These are phyloP conservation scores for Branchellion lobata DNA, from an alignment of 2,888 invertebrate species.

Conservation along the genomic window DNA sequence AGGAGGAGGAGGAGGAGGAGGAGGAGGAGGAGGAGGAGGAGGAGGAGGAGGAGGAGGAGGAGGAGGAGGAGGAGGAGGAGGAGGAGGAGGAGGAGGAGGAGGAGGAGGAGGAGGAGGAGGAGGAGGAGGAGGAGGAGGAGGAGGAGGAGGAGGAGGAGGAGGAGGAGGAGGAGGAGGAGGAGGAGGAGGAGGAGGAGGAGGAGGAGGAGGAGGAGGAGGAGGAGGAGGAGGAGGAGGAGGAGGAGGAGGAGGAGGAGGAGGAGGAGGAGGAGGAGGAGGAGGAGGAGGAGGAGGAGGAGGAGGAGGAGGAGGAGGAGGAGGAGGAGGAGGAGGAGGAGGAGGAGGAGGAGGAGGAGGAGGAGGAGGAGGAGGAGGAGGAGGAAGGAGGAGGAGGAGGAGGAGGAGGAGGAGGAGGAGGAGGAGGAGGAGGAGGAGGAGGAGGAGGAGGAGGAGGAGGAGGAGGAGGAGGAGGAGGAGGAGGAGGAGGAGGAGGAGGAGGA, in stretches of 20 bases:
- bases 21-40: no score
- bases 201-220: neutral
- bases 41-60: no score
- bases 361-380: neutral
- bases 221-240: neutral
- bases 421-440: neutral
- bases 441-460: neutral
- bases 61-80: no score
- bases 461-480: slow-evolving; percentile 4
- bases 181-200: neutral
- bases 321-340: neutral
- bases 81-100: no score
- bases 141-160: neutral
- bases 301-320: neutral
- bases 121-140: neutral
- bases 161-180: neutral
- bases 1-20: no score
- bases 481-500: neutral
- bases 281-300: neutral
- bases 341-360: no score
- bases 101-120: no score
- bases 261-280: neutral
- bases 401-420: neutral
- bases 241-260: neutral
- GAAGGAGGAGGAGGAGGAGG: neutral